Evolutionary conservation across 2,888 invertebrate species (phyloP).

Genomic region (Helobdella robusta): DNA sequence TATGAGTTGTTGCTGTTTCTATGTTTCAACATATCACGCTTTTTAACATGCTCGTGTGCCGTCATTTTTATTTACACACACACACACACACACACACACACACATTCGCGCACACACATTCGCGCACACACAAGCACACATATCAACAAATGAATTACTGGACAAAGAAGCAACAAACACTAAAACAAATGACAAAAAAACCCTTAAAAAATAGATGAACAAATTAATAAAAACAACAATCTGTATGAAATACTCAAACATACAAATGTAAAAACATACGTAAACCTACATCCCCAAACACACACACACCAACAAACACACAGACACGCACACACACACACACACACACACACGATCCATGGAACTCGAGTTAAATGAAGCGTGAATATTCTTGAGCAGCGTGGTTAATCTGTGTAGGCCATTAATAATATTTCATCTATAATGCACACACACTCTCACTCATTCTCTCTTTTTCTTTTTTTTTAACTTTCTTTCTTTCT

Average conservation of each 20-base stretch:
- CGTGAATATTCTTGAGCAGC: no score
- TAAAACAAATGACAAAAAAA: no score
- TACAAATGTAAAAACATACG: slow-evolving; percentile 4
- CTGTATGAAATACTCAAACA: slow-evolving; percentile 11
- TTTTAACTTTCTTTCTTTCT: not conserved
- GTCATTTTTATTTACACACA: not conserved
- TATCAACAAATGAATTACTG: not conserved
- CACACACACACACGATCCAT: not conserved
- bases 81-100: slow-evolving; percentile 7
- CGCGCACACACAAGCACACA: slow-evolving; percentile 12
- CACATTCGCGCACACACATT: slow-evolving; percentile 3
- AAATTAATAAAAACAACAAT: no score
- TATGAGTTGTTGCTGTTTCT: no score
- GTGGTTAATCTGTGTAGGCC: not conserved
- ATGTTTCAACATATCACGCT: no score
- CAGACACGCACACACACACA: slow-evolving; percentile 13
- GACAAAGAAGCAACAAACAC: slow-evolving; percentile 6
- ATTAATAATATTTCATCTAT: not conserved
- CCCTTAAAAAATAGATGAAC: no score
- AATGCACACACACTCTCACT: not conserved
- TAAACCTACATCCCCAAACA: slow-evolving; percentile 7
- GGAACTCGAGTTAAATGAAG: not conserved
- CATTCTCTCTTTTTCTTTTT: not conserved
- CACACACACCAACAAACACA: slow-evolving; percentile 16
- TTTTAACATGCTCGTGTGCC: not conserved